Conservation (phyloP, 2,888 invertebrate genomes). For the Dendrolimus houi region DNA sequence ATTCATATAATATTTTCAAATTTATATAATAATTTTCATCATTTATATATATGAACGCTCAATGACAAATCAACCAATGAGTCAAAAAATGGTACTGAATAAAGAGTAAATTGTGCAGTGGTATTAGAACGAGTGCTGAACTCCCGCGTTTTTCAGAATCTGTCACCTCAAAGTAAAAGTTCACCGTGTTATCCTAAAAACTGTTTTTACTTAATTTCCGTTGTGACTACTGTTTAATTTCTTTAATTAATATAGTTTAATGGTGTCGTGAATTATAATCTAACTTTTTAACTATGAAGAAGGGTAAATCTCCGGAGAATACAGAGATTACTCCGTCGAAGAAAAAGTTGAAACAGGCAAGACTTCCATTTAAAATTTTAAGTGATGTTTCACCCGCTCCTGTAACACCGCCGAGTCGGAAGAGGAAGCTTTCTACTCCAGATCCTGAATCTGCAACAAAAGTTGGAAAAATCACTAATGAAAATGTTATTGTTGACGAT, state of each 20-base stretch:
- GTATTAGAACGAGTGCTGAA: constrained; percentile 18
- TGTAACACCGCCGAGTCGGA: constrained; percentile 42
- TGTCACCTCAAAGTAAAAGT: constrained; percentile 34
- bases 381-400: constrained; percentile 54
- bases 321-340: constrained; percentile 59
- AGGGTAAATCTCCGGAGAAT: constrained; percentile 47
- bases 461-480: constrained; percentile 55
- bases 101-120: neutral
- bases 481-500: constrained; percentile 43
- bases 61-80: too few relatives aligned
- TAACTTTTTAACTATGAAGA: constrained; percentile 45
- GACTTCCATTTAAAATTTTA: constrained; percentile 77
- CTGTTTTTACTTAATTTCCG: constrained; percentile 23
- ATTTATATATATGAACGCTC: too few relatives aligned
- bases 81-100: neutral
- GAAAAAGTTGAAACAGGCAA: constrained; percentile 78
- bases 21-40: too few relatives aligned
- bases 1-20: too few relatives aligned
- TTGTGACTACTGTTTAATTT: constrained; percentile 8
- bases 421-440: constrained; percentile 59
- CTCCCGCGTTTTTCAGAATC: constrained; percentile 51
- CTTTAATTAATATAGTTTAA: constrained; percentile 11
- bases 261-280: constrained; percentile 14
- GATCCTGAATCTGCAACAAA: constrained; percentile 47
- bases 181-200: constrained; percentile 28